These are phyloP conservation scores for Trichonephila clavipes DNA, from an alignment of 1,140 invertebrate species.

Conservation along the genomic window DNA sequence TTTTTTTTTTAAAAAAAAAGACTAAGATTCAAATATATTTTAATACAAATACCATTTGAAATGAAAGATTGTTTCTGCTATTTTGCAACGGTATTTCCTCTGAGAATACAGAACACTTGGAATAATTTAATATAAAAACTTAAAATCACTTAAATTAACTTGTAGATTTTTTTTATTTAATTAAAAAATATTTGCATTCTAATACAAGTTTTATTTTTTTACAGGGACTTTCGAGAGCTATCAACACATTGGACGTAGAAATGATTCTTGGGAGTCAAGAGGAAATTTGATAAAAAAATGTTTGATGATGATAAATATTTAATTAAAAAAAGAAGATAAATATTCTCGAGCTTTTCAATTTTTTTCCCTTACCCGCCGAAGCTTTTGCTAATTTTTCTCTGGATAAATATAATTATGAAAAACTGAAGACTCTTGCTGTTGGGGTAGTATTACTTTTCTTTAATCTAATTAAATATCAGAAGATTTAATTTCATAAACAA, in stretches of 20 bases:
- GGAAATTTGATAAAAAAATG: background rate
- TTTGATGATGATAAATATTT: conserved; percentile 18
- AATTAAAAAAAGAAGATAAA: background rate
- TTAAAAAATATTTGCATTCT: too few relatives aligned
- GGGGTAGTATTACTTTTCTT: background rate
- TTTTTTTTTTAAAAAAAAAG: too few relatives aligned
- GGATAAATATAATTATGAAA: background rate
- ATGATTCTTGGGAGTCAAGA: background rate
- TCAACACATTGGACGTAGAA: background rate
- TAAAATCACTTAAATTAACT: too few relatives aligned
- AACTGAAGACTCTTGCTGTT: background rate
- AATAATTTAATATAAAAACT: too few relatives aligned
- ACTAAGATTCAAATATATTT: too few relatives aligned
- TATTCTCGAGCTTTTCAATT: background rate
- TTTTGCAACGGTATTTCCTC: too few relatives aligned
- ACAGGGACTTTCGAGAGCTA: background rate
- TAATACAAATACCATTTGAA: too few relatives aligned
- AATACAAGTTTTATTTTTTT: background rate
- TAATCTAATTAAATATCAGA: conserved; percentile 4
- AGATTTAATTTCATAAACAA: conserved; percentile 7
- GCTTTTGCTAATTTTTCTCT: background rate
- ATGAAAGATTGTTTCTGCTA: too few relatives aligned
- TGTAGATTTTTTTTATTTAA: too few relatives aligned
- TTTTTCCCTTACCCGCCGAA: background rate
- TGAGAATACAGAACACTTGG: too few relatives aligned